Evolutionary conservation across 1,140 invertebrate species (phyloP), one percentile per base, ranked within the genome.

Genomic region (Drosophila yakuba): DNA sequence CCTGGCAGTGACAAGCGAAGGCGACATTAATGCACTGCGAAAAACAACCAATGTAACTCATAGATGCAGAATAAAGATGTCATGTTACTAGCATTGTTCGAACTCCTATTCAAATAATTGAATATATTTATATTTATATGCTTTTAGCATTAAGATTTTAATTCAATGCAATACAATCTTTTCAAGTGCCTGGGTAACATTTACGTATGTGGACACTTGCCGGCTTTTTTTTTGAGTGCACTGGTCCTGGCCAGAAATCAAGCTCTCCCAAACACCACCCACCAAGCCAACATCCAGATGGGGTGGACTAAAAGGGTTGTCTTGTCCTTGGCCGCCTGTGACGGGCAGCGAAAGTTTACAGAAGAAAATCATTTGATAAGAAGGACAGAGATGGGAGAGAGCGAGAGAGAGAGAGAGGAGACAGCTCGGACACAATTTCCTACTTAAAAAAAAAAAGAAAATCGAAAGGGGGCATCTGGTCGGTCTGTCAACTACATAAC

Each of bases 341-440:
- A 78, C 69, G 80, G 76, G 61, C 76, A 77, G 38, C 74, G 61
- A 61, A 80, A 78, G 50, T 75, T 72, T 82, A 73, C 77, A 85
- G 84, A 85, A 52, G 77, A 85, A 85, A 85, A 78, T 74, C 81
- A 85, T 85, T 85, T 85, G 81, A 85, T 80, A 85, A 80, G 64
- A 62, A 50, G 32, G 10, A 39, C 52, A 48, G 15, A 2, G 20
- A 51, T 32, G 15, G 28, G 43, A 10, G 50, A 23, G 44, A 58
- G 64, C 23, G 38, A 28, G 14, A 50, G 57, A 17, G 55, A 28
- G 14, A 63, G 32, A 66, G 28, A 1, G 63, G 35, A 66, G 61
- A 77, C 62, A 78, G 67, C 81, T 86, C 61, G 83, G 83, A 86
- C 83, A 88, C 83, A 88, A 86, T 86, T 86, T 86, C 83, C 83